Conservation (phyloP, 2,888 invertebrate species). For the Congeria kusceri region DNA sequence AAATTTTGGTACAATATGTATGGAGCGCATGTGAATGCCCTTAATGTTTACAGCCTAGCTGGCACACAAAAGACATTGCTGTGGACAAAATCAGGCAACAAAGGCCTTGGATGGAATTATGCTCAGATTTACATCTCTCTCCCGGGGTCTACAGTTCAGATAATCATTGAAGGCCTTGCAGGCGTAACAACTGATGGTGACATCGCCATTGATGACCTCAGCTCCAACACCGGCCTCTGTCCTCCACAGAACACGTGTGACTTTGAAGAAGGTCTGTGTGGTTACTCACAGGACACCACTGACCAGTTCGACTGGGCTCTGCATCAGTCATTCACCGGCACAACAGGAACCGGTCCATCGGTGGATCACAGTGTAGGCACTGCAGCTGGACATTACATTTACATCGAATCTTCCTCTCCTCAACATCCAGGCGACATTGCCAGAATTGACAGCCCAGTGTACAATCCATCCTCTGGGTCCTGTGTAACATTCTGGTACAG, state of each 20-base stretch:
- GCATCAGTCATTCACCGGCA: conserved; percentile 70
- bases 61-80: conserved; percentile 46
- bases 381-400: conserved; percentile 77
- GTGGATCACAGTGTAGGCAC: conserved; percentile 82
- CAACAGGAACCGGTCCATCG: conserved; percentile 75
- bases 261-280: conserved; percentile 79
- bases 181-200: conserved; percentile 72
- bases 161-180: conserved; percentile 77
- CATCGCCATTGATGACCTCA: conserved; percentile 78
- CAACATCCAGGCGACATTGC: conserved; percentile 75
- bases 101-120: conserved; percentile 80
- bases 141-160: conserved; percentile 56
- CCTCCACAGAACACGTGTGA: conserved; percentile 72
- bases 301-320: conserved; percentile 78
- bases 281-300: conserved; percentile 73
- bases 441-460: conserved; percentile 73
- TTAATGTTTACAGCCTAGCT: conserved; percentile 73
- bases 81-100: conserved; percentile 76
- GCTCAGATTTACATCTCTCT: conserved; percentile 72
- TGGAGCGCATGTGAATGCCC: conserved; percentile 79
- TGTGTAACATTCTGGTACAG: conserved; percentile 83
- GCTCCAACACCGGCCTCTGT: conserved; percentile 70
- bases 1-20: conserved; percentile 84
- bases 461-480: conserved; percentile 64
- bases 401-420: conserved; percentile 77